Conservation (phyloP, 2,797 vertebrate genomes). For the Threskiornis aethiopicus region DNA sequence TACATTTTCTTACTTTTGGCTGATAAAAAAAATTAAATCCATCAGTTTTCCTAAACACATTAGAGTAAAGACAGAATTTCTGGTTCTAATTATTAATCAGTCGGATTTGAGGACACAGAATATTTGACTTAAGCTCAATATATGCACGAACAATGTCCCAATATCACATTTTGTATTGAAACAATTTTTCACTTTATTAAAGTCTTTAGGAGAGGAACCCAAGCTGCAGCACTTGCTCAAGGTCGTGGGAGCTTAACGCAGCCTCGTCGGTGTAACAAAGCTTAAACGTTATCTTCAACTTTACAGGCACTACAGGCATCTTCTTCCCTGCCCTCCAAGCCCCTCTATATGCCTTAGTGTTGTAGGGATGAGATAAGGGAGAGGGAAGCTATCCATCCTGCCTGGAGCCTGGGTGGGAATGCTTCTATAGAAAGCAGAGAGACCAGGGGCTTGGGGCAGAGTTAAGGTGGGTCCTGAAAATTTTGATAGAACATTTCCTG, state of each 20-base stretch:
- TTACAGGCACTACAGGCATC: conserved; percentile 61
- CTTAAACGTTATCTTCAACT: conserved; percentile 71
- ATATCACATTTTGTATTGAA: conserved; percentile 78
- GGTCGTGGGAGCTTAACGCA: conserved; percentile 55
- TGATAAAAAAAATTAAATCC: conserved; percentile 85
- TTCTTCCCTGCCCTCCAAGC: conserved; percentile 41
- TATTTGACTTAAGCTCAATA: conserved; percentile 81
- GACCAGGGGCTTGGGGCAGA: not conserved
- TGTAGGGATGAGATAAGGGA: conserved; percentile 47
- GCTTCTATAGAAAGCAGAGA: not conserved
- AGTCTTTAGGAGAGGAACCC: conserved; percentile 71
- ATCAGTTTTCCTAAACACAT: conserved; percentile 85
- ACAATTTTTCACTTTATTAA: conserved; percentile 82
- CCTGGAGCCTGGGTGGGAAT: not conserved
- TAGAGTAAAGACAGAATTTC: conserved; percentile 80
- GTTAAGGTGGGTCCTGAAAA: not conserved
- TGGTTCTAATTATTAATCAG: conserved; percentile 83
- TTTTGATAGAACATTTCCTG: not conserved
- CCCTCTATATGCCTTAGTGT: not conserved
- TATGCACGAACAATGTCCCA: conserved; percentile 78
- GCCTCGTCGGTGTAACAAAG: conserved; percentile 60
- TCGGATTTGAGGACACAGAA: conserved; percentile 77
- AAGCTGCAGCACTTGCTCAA: conserved; percentile 51
- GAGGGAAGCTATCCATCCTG: not conserved
- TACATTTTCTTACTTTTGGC: conserved; percentile 83